phyloP scores from a whole-genome alignment of 1,140 invertebrate genomes.

The Parapsyche elsis region DNA sequence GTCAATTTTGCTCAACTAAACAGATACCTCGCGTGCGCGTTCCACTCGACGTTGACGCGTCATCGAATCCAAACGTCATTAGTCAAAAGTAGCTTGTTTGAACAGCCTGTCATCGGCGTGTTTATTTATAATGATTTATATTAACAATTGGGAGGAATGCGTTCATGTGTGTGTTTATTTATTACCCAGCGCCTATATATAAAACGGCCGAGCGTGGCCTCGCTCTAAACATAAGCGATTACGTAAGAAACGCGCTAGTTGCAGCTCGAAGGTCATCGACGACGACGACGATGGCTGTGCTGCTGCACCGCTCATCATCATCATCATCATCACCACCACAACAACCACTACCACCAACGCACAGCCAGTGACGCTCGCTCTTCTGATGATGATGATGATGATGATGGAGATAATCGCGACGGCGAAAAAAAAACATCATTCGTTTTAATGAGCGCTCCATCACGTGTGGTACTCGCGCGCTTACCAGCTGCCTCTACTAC shows the following conservation, averaged over 20 bases:
- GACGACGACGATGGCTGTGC: neutral
- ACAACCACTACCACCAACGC: neutral
- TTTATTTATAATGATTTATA: constrained; percentile 3
- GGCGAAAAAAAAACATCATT: neutral
- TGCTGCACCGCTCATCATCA: neutral
- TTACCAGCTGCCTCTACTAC: neutral
- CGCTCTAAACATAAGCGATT: constrained; percentile 20
- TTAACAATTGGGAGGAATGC: neutral
- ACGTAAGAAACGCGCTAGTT: constrained; percentile 7
- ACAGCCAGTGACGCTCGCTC: neutral
- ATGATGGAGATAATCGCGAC: neutral
- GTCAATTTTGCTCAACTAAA: too few relatives aligned
- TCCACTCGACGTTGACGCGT: too few relatives aligned
- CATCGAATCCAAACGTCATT: too few relatives aligned
- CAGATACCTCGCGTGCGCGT: too few relatives aligned
- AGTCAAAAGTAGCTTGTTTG: too few relatives aligned
- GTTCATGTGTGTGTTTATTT: neutral
- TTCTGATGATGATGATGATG: constrained; percentile 9
- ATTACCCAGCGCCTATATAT: too few relatives aligned
- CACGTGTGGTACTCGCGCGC: neutral
- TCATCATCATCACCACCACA: neutral
- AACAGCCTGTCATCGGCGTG: neutral
- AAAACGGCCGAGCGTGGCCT: neutral
- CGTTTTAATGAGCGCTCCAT: neutral
- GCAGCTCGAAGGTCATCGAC: constrained; percentile 14